Evolutionary conservation across 35 echinoderm and acorn worm genomes (phyloP).

Genomic region (Heliocidaris tuberculata): DNA sequence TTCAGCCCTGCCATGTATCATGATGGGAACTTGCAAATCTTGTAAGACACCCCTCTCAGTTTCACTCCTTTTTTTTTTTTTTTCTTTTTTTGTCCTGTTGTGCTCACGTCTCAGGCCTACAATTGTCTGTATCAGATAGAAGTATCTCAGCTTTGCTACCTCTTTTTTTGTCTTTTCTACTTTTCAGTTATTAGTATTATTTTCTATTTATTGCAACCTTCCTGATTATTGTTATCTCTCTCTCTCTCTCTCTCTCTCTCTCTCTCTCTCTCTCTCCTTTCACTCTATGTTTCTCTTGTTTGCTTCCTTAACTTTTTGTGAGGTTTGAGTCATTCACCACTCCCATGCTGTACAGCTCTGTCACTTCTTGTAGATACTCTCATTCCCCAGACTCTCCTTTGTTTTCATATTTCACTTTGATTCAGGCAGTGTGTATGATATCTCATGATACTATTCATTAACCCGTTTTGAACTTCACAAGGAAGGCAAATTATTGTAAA

Average conservation of each 20-base stretch:
- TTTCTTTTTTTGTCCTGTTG: background rate
- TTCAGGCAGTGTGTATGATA: too few relatives aligned
- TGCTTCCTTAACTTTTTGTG: too few relatives aligned
- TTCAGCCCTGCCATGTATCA: background rate
- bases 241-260: background rate
- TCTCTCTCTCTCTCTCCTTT: background rate
- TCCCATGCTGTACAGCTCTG: too few relatives aligned
- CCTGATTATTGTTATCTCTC: background rate
- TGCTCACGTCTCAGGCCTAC: background rate
- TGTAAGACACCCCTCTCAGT: background rate
- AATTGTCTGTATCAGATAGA: background rate
- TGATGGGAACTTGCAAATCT: background rate
- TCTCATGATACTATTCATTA: too few relatives aligned
- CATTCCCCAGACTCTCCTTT: too few relatives aligned
- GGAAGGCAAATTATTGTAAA: too few relatives aligned
- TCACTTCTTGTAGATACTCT: too few relatives aligned
- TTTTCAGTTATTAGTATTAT: background rate
- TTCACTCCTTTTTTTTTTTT: background rate
- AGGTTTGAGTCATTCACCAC: too few relatives aligned
- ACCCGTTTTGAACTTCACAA: too few relatives aligned
- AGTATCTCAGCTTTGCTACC: background rate
- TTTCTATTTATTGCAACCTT: background rate
- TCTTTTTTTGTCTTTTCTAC: background rate
- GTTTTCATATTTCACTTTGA: too few relatives aligned
- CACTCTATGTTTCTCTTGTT: background rate